Evolutionary conservation across 2,113 vertebrate genomes (phyloP).

Genomic region (Candoia aspera): DNA sequence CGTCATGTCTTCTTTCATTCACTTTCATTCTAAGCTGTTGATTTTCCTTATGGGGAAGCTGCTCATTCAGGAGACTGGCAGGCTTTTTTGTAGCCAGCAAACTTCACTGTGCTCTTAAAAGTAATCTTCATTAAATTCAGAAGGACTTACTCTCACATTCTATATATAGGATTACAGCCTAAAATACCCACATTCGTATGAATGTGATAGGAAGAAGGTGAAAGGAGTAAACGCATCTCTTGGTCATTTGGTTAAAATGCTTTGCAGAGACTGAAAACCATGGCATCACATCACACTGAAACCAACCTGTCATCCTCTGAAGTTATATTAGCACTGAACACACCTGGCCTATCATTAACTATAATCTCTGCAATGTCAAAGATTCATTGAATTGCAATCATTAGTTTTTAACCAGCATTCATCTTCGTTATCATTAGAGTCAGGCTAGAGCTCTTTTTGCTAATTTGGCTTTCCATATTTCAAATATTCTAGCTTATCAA

Average conservation of each 20-base stretch:
- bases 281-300: conserved; percentile 42
- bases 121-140: neutral
- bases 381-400: conserved; percentile 19
- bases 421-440: conserved; percentile 50
- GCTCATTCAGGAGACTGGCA: neutral
- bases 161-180: neutral
- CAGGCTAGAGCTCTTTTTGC: conserved; percentile 52
- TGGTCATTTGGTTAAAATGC: conserved; percentile 2
- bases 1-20: neutral
- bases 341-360: conserved; percentile 30
- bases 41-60: neutral
- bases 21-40: neutral
- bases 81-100: neutral
- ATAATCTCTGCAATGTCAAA: conserved; percentile 41
- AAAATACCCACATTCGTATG: neutral
- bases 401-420: conserved; percentile 46
- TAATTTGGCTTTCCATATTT: conserved; percentile 65
- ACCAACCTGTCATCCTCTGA: conserved; percentile 35
- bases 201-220: neutral
- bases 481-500: conserved; percentile 73
- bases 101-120: neutral
- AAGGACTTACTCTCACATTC: neutral
- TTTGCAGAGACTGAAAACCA: conserved; percentile 43
- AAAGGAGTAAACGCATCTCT: neutral
- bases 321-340: conserved; percentile 27